Base-by-base conservation (phyloP, 2,888 invertebrate species). In the Sericinus montela region DNA sequence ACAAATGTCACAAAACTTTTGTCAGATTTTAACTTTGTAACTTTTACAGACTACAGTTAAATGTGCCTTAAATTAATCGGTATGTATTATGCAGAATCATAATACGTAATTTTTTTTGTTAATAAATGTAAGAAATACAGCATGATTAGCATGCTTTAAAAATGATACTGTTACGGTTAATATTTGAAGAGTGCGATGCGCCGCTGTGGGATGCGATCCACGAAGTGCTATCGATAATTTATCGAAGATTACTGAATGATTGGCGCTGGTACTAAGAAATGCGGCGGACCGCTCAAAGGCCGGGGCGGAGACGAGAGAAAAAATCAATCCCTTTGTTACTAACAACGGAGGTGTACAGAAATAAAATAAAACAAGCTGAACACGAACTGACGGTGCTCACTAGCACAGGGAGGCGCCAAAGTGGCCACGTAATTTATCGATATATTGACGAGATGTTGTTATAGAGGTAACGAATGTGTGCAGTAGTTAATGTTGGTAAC, bases 341-440 rank as follows among this genome's bases (percentile, higher is more conserved):
- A 82, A 82, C 83, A 85, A 81, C 83, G 86, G 80, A 81, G 84
- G 80, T 83, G 82, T 80, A 84, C 76, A 73, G 69, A 82, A 82
- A 78, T 71, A 78, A 82, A 80, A 76, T 72, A 78, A 82, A 80
- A 73, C 62, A 65, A 69, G 56, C 65, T 60, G 57, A 73, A 74
- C 70, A 70, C 71, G 65, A 69, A 64, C 75, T 67, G 74, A 67
- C 73, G 71, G 63, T 63, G 63, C 55, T 51, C 45, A 62, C 54
- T 49, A 42, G 57, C 63, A 58, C 69, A 75, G 69, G 69, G 76
- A 72, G 69, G 80, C 65, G 69, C 71, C 63, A 60, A 65, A 61
- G 59, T 55, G 54, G 54, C 57, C 55, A 55, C 56, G 53, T 58
- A 63, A 63, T 66, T 67, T 78, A 75, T 79, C 75, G 78, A 77